These are phyloP conservation scores for Alitta virens DNA, from an alignment of 2,888 invertebrate genomes.

Conservation along the genomic window DNA sequence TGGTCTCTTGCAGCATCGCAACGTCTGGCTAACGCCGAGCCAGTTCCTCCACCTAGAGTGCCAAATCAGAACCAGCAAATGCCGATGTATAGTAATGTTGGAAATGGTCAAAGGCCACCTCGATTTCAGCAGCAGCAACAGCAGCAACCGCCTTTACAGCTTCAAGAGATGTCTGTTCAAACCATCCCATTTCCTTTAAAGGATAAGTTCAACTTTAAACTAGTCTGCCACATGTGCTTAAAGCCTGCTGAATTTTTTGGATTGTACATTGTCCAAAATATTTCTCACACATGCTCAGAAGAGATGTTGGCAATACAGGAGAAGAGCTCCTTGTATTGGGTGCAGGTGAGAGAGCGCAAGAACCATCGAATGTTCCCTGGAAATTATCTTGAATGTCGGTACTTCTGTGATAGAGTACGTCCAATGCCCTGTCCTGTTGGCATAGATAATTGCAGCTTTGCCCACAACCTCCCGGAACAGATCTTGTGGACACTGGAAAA, in stretches of 20 bases:
- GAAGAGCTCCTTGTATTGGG: constrained; percentile 29
- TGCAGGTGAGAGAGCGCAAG: constrained; percentile 38
- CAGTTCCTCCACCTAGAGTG: too few species aligned
- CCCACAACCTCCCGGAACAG: constrained; percentile 13
- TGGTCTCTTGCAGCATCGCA: too few species aligned
- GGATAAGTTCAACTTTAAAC: constrained; percentile 30
- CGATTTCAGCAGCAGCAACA: not conserved
- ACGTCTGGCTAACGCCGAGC: too few species aligned
- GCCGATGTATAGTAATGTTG: too few species aligned
- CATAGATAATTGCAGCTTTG: constrained; percentile 8
- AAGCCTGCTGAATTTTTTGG: constrained; percentile 13
- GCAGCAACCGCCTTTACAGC: not conserved
- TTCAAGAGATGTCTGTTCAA: not conserved
- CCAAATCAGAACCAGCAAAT: too few species aligned
- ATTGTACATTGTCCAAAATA: constrained; percentile 1
- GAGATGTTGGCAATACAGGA: constrained; percentile 36
- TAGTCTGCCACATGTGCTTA: constrained; percentile 37
- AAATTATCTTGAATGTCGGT: constrained; percentile 41
- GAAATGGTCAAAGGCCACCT: too few species aligned
- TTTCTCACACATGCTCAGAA: constrained; percentile 40
- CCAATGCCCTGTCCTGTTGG: constrained; percentile 32
- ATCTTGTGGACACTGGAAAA: constrained; percentile 45
- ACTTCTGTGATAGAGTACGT: constrained; percentile 28
- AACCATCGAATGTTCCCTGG: constrained; percentile 44
- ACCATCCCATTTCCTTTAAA: constrained; percentile 25